A percentile compares a stretch with the other conserved stretches of the same genome.
These are phyloP conservation scores for Turdus rufiventris DNA, from an alignment of 2,113 vertebrate species.

Conservation along the genomic window DNA sequence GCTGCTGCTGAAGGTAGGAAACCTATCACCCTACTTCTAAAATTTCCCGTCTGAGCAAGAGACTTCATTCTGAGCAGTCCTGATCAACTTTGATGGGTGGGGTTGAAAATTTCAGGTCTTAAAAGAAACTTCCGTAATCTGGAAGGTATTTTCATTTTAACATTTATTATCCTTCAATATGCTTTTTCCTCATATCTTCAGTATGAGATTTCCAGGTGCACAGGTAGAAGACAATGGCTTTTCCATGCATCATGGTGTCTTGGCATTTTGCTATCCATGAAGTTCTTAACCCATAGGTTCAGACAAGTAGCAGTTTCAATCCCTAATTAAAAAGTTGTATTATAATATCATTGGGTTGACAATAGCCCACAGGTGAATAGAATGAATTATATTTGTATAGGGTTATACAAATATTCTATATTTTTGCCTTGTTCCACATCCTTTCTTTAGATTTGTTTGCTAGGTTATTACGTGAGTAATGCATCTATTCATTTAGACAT, in stretches of 20 bases:
- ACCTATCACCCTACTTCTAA: not conserved
- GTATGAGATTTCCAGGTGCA: not conserved
- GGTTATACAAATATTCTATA: not conserved
- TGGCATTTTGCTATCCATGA: not conserved
- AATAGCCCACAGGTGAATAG: not conserved
- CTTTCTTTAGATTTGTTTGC: not conserved
- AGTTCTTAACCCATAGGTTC: not conserved
- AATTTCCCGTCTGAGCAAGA: not conserved
- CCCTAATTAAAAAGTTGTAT: not conserved
- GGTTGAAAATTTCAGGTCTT: not conserved
- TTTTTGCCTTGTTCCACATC: not conserved
- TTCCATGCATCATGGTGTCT: rapidly evolving
- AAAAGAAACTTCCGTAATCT: not conserved
- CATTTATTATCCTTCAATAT: not conserved
- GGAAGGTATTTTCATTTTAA: not conserved
- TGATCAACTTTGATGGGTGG: not conserved
- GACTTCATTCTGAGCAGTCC: not conserved
- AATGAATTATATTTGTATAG: not conserved
- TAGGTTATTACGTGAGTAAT: not conserved
- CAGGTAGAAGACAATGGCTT: not conserved
- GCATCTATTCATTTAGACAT: not conserved
- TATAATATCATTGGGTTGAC: not conserved
- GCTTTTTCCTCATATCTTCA: not conserved
- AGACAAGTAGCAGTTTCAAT: not conserved
- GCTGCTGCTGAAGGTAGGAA: not conserved